Percentiles rank a stretch among this genome's conserved stretches.
Conservation (phyloP, 2,888 invertebrate genomes). For the Ctenicera cuprea region DNA sequence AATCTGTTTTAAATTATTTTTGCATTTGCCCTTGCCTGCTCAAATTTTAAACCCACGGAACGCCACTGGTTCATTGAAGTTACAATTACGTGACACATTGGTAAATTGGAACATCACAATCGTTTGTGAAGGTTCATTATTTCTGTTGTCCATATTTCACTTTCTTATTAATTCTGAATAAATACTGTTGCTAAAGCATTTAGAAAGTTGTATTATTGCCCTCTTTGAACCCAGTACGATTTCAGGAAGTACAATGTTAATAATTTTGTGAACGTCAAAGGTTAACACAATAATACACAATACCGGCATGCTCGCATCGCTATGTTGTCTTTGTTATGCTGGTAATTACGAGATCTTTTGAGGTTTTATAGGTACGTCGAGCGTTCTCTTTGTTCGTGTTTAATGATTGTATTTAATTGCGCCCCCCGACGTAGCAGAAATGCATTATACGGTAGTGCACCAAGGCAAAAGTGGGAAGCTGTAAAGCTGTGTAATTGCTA, state of each 20-base stretch:
- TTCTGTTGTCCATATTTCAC: too few relatives aligned
- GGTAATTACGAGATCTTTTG: constrained; percentile 1
- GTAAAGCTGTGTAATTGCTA: constrained; percentile 28
- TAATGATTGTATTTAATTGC: not conserved
- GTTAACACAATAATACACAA: constrained; percentile 2
- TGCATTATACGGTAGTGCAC: constrained; percentile 10
- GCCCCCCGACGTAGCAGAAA: constrained; percentile 3
- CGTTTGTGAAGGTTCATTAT: too few relatives aligned
- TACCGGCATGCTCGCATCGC: not conserved
- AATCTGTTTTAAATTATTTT: too few relatives aligned
- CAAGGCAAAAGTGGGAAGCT: constrained; percentile 22
- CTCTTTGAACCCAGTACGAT: not conserved
- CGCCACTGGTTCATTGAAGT: too few relatives aligned
- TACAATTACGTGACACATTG: too few relatives aligned
- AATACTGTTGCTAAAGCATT: too few relatives aligned
- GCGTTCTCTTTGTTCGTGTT: not conserved
- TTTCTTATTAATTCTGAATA: too few relatives aligned
- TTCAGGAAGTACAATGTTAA: constrained; percentile 13
- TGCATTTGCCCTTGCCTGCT: too few relatives aligned
- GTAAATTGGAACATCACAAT: too few relatives aligned
- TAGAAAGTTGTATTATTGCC: not conserved
- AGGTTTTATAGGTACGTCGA: not conserved
- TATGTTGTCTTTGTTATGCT: constrained; percentile 13
- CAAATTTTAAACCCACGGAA: too few relatives aligned
- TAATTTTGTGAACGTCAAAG: constrained; percentile 16